A percentile compares a stretch with the other conserved stretches of the same genome.
These are phyloP conservation scores for Australoheros scitulus DNA, from an alignment of 2,113 vertebrate species.

Conservation along the genomic window DNA sequence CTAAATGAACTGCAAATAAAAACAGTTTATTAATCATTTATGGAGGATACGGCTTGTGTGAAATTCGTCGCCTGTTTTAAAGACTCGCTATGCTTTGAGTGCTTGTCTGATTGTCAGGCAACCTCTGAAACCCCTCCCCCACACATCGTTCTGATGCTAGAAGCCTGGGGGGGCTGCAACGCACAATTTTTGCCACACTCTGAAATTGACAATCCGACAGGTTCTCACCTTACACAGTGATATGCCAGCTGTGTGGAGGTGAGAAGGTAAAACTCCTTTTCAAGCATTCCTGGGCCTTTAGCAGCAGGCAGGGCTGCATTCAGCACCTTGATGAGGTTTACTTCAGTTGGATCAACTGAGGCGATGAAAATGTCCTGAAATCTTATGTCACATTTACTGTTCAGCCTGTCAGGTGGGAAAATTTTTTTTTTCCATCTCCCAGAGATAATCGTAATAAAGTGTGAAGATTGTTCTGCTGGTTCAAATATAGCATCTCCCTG, in stretches of 20 bases:
- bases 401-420: neutral
- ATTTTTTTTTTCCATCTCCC: neutral
- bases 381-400: neutral
- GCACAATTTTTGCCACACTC: neutral
- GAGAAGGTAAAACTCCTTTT: neutral
- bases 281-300: neutral
- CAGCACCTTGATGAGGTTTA: slow-evolving; percentile 7
- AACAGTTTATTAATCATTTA: neutral
- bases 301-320: neutral
- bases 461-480: slow-evolving; percentile 4
- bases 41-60: neutral
- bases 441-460: neutral
- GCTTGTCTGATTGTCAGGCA: neutral
- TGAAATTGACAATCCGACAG: neutral
- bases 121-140: slow-evolving; percentile 3
- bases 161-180: neutral
- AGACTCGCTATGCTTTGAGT: neutral
- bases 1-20: neutral
- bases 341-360: neutral
- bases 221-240: neutral
- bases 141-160: neutral
- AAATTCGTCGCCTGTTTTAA: neutral
- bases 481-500: neutral
- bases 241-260: neutral
- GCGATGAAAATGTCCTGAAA: neutral